Percentiles rank a stretch among this genome's conserved stretches.
Evolutionary conservation across 2,888 invertebrate genomes (phyloP).

Genomic region (Steinernema carpocapsae): DNA sequence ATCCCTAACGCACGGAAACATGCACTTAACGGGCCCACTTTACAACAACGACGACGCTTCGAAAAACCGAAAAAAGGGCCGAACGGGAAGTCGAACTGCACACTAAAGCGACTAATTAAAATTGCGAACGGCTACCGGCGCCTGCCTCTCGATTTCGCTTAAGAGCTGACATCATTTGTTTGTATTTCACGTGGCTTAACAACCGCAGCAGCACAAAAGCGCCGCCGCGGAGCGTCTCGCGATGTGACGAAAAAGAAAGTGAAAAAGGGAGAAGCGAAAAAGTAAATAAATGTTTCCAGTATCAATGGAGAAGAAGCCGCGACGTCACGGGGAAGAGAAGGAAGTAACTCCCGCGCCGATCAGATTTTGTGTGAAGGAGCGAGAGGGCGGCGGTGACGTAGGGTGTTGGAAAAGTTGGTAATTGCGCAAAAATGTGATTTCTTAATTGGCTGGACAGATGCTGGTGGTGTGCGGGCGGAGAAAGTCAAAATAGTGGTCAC

Average conservation of each 20-base stretch:
- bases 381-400: too few relatives aligned
- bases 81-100: too few relatives aligned
- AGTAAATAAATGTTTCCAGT: conserved; percentile 29
- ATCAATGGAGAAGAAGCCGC: conserved; percentile 24
- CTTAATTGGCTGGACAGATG: too few relatives aligned
- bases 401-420: too few relatives aligned
- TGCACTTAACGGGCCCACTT: too few relatives aligned
- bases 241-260: conserved; percentile 12
- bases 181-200: conserved; percentile 14
- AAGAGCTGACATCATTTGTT: conserved; percentile 11
- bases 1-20: too few relatives aligned
- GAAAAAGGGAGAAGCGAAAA: not conserved
- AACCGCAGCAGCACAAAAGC: not conserved
- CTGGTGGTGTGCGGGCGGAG: too few relatives aligned
- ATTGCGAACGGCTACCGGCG: not conserved
- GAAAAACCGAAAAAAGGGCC: not conserved
- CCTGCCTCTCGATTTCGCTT: not conserved
- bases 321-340: not conserved
- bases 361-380: not conserved
- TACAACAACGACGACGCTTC: too few relatives aligned
- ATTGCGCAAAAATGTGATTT: too few relatives aligned
- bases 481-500: not conserved
- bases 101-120: not conserved
- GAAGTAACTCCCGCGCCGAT: not conserved
- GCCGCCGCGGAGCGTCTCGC: conserved; percentile 4